Evolutionary conservation across 1,140 invertebrate species (phyloP).

Genomic region (Meteorus sp.): DNA sequence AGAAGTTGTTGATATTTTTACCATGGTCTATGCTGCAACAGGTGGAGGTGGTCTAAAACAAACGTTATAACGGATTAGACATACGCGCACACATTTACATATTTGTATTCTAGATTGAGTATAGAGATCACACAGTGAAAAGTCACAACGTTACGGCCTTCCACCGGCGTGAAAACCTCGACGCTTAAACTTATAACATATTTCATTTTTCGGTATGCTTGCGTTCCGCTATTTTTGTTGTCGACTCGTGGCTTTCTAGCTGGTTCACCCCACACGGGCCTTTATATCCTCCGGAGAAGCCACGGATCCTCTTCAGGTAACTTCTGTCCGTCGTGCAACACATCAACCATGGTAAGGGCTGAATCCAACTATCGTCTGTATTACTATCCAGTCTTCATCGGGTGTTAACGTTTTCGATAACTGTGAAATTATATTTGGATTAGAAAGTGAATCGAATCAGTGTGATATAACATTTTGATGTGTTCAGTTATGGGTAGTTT

Average conservation of each 20-base stretch:
- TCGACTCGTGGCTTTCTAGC: constrained; percentile 46
- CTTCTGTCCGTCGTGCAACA: constrained; percentile 37
- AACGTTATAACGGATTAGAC: constrained; percentile 22
- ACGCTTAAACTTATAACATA: constrained; percentile 48
- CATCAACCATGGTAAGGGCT: constrained; percentile 44
- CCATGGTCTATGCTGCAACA: constrained; percentile 15
- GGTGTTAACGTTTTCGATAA: too few species aligned
- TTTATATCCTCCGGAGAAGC: constrained; percentile 48
- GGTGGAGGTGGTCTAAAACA: constrained; percentile 22
- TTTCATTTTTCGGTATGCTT: constrained; percentile 52
- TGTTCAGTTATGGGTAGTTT: too few species aligned
- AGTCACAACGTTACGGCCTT: constrained; percentile 16
- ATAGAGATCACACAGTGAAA: background rate
- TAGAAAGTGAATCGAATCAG: too few species aligned
- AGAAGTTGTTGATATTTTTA: constrained; percentile 21
- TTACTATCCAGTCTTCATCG: too few species aligned
- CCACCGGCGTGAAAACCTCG: constrained; percentile 21
- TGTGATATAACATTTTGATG: too few species aligned
- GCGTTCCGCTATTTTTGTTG: constrained; percentile 44
- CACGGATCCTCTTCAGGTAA: constrained; percentile 43
- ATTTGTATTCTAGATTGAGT: constrained; percentile 1
- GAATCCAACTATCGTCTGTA: too few species aligned
- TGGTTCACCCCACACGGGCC: constrained; percentile 42
- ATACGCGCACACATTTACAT: too few species aligned
- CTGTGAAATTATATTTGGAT: too few species aligned